Conservation (phyloP, 2,797 vertebrate genomes). For the Antrozous pallidus region DNA sequence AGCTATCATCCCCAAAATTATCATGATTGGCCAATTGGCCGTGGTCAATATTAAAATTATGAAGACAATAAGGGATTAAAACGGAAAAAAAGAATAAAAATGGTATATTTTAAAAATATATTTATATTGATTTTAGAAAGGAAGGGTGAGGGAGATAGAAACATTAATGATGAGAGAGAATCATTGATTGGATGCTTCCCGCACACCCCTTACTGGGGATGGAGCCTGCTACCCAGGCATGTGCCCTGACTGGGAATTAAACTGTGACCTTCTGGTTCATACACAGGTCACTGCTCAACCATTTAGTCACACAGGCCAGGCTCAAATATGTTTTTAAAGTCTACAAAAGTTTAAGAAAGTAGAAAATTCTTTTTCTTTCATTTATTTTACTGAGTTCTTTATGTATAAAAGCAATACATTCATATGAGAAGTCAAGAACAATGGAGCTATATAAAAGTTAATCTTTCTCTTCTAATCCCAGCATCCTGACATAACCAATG, state of each 20-base stretch:
- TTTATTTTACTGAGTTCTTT: neutral
- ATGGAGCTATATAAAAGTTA: neutral
- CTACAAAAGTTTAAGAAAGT: neutral
- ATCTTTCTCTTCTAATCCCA: neutral
- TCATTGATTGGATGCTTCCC: too few species aligned
- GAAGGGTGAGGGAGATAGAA: too few species aligned
- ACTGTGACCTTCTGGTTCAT: too few species aligned
- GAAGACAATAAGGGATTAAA: neutral
- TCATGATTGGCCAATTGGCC: neutral
- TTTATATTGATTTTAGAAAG: too few species aligned
- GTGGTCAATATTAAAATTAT: neutral
- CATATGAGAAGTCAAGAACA: neutral
- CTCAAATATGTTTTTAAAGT: neutral
- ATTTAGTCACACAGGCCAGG: too few species aligned
- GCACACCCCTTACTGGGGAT: too few species aligned
- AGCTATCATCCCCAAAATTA: neutral
- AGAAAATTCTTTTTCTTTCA: neutral
- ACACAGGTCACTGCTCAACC: too few species aligned
- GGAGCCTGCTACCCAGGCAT: too few species aligned
- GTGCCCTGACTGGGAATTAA: too few species aligned
- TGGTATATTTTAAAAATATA: too few species aligned
- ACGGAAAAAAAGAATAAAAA: neutral
- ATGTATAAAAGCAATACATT: neutral
- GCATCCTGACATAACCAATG: neutral
- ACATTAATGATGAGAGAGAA: too few species aligned